Evolutionary conservation across 1,140 invertebrate species (phyloP).

Genomic region (Maconellicoccus hirsutus): DNA sequence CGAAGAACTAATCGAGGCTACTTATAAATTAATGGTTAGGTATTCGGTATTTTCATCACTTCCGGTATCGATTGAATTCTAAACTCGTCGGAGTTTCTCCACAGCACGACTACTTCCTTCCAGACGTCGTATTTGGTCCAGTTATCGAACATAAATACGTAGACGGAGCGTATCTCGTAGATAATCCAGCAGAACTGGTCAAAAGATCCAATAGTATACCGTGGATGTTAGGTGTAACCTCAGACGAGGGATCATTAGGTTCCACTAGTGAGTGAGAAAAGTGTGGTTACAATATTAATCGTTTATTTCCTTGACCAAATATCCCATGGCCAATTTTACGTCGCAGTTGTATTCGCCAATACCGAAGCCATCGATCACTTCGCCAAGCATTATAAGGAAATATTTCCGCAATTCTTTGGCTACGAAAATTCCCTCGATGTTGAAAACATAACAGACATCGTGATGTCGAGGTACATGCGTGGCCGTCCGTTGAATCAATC

Average conservation of each 20-base stretch:
- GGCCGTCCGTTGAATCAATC: not conserved
- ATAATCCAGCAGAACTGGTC: not conserved
- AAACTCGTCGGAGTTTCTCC: not conserved
- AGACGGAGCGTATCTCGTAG: not conserved
- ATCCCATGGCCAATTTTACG: not conserved
- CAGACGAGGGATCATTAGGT: conserved; percentile 2
- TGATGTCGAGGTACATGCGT: not conserved
- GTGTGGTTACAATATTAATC: too few relatives aligned
- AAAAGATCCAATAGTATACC: not conserved
- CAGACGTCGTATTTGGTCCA: not conserved
- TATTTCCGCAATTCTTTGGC: conserved; percentile 10
- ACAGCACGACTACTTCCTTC: not conserved
- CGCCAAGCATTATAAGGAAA: not conserved
- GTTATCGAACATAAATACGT: conserved; percentile 3
- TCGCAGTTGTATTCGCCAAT: not conserved
- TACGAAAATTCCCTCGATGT: not conserved
- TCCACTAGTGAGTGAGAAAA: not conserved
- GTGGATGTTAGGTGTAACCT: not conserved
- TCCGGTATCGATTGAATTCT: too few relatives aligned
- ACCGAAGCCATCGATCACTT: not conserved
- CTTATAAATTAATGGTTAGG: not conserved
- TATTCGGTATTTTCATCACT: too few relatives aligned
- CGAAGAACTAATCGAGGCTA: not conserved
- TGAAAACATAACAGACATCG: not conserved
- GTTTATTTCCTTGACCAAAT: too few relatives aligned